Evolutionary conservation across 2,113 vertebrate species (phyloP).

Genomic region (Limnothrissa miodon): DNA sequence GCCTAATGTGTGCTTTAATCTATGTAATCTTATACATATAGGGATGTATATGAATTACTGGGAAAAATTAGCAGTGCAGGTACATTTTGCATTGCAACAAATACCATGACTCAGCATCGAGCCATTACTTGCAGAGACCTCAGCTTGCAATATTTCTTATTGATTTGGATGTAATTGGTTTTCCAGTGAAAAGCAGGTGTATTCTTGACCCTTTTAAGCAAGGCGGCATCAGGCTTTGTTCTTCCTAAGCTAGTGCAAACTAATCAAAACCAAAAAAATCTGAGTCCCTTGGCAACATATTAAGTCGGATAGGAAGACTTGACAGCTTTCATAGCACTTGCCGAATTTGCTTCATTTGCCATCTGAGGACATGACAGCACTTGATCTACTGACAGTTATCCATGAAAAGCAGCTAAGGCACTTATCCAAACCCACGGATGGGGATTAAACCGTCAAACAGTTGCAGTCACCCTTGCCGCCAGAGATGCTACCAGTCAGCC

Average conservation of each 20-base stretch:
- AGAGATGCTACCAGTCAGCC: no score
- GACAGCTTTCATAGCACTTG: neutral
- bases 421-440: neutral
- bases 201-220: neutral
- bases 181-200: neutral
- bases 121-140: neutral
- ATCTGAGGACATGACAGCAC: conserved; percentile 10
- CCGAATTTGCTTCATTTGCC: neutral
- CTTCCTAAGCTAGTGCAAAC: neutral
- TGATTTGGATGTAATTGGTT: neutral
- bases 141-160: neutral
- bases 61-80: neutral
- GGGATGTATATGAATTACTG: no score
- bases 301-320: neutral
- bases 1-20: no score
- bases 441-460: neutral
- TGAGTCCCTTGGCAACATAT: neutral
- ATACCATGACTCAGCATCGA: neutral
- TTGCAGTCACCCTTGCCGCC: neutral
- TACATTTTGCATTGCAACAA: neutral
- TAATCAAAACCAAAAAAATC: conserved; percentile 1
- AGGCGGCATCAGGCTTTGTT: neutral
- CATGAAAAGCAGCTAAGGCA: conserved; percentile 7
- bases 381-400: conserved; percentile 16
- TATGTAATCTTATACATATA: no score